Evolutionary conservation across 2,113 vertebrate species (phyloP).

Genomic region (Notarius lentiginosus): DNA sequence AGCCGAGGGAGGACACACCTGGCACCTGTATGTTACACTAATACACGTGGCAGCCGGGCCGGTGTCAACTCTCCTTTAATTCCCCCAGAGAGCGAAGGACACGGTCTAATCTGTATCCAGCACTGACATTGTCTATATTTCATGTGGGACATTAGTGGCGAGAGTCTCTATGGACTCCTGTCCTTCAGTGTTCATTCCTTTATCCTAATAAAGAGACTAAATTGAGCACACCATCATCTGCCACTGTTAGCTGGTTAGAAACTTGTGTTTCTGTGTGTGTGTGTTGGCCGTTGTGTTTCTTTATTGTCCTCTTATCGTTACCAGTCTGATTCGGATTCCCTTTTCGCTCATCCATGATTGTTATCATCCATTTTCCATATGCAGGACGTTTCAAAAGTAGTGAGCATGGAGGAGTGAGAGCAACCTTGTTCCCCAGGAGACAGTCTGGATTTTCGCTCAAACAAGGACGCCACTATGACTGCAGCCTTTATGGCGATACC

Average conservation of each 20-base stretch:
- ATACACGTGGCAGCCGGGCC: slow-evolving; percentile 93
- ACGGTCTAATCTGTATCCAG: slow-evolving; percentile 99
- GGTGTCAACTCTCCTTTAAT: slow-evolving; percentile 92
- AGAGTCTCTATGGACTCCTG: slow-evolving; percentile 99
- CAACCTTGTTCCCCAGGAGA: slow-evolving; percentile 20
- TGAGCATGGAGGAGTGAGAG: slow-evolving; percentile 24
- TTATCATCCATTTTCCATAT: slow-evolving; percentile 52
- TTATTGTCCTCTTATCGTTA: slow-evolving; percentile 68
- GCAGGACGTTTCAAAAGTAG: slow-evolving; percentile 17
- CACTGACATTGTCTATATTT: slow-evolving; percentile 99
- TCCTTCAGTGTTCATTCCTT: slow-evolving; percentile 99
- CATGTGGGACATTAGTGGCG: slow-evolving; percentile 99
- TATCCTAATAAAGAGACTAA: slow-evolving; percentile 99
- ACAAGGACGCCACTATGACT: slow-evolving; percentile 22
- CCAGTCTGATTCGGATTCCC: not conserved
- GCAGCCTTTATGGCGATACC: slow-evolving; percentile 11
- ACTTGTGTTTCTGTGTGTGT: slow-evolving; percentile 86
- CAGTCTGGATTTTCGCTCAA: slow-evolving; percentile 45
- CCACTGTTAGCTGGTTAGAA: slow-evolving; percentile 89
- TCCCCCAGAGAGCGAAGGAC: slow-evolving; percentile 98
- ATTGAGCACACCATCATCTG: slow-evolving; percentile 96
- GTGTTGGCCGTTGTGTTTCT: slow-evolving; percentile 48
- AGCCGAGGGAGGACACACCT: slow-evolving; percentile 89
- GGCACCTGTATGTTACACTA: slow-evolving; percentile 93
- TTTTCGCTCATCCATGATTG: slow-evolving; percentile 14